Conservation (phyloP, 2,113 vertebrate species). For the Ophiodon elongatus region DNA sequence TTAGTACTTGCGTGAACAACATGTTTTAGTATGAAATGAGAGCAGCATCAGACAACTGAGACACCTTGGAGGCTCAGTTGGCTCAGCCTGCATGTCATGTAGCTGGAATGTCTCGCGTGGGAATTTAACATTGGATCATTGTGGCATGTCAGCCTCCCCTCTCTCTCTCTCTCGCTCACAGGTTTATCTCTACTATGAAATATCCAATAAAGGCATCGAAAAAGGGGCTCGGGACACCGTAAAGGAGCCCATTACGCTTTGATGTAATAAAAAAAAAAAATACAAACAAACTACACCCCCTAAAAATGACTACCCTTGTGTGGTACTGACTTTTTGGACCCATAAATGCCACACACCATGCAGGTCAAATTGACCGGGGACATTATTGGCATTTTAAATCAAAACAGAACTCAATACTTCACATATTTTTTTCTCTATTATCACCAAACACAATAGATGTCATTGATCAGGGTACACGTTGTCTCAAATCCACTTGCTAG, state of each 20-base stretch:
- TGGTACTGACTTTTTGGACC: background rate
- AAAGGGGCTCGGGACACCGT: background rate
- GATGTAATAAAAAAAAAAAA: background rate
- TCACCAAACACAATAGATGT: background rate
- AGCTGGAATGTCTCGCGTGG: conserved; percentile 6
- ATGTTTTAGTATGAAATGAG: conserved; percentile 11
- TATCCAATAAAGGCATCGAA: background rate
- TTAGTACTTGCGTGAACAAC: background rate
- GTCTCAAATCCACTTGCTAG: background rate
- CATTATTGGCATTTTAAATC: background rate
- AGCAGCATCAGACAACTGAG: conserved; percentile 9
- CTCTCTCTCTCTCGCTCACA: background rate
- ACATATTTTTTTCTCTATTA: background rate
- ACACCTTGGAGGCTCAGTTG: conserved; percentile 20
- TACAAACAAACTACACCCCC: background rate
- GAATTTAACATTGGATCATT: conserved; percentile 14
- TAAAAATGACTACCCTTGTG: background rate
- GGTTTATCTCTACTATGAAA: conserved; percentile 13
- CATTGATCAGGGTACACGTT: background rate
- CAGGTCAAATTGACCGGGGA: background rate
- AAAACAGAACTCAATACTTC: background rate
- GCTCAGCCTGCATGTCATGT: conserved; percentile 39
- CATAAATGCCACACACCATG: background rate
- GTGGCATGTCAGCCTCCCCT: conserved; percentile 3
- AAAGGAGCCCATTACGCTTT: background rate